Base-by-base conservation (phyloP, 2,113 vertebrate species). In the Zosterops borbonicus region DNA sequence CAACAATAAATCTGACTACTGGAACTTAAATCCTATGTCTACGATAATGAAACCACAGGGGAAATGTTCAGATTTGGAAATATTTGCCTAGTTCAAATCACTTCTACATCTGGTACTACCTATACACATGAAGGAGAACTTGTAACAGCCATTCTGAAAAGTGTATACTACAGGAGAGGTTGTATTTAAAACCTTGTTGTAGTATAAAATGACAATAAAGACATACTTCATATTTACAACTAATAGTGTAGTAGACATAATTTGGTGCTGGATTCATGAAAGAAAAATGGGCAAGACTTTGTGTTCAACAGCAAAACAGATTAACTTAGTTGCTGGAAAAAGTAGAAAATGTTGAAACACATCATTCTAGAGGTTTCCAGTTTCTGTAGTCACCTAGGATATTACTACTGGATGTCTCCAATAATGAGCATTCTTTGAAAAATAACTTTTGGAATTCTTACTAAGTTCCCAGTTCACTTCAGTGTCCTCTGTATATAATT, bases 151-250 rank as follows among this genome's bases (percentile, higher is more conserved):
- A 18, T 87, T 90, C 50, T 55, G 53, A 53, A 95, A 96, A 94
- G 8, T 19, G 6, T 65, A 46, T 41, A 31, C 25, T 75, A 55
- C 27, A 59, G 81, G 2, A 88, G 31, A 53, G 13, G 74, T 41
- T 55, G 9, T 59, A 58, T 94, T 92, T 97, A 60, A 94, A 88
- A 91, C 23, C 56, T 83, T 77, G 21, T 83, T 93, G 21, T 23
- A 62, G 13, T 14, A 33, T 79, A 87, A 65, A 35, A 24, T 56
- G 25, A 56, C 11, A 75, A 55, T 50, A 70, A 94, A 89, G 17
- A 13, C 28, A 60, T 76, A 42, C 1, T 29, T 87, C 55, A 64
- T 82, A 90, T 94, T 71, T 93, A 31, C 44, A 50, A 41, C 44
- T 80, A 89, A 63, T 74, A 93, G 27, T 44, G 22, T 33, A 89